Base-by-base conservation (phyloP, 2,888 invertebrate species). In the Ligdia adustata region DNA sequence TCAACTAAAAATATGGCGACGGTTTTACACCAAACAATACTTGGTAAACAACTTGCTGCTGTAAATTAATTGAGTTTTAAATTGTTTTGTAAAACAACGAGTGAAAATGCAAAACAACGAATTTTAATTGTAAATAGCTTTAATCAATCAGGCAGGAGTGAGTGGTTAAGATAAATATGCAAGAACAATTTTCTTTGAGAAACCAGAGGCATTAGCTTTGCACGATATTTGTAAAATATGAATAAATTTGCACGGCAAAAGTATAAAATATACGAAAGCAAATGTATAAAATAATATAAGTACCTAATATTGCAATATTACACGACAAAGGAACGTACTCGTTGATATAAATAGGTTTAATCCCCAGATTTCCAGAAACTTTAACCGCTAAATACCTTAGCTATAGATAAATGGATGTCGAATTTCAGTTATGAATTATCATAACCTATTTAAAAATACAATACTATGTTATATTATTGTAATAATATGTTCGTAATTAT, bases 101-200 rank as follows among this genome's bases (percentile, higher is more conserved):
- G 45, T 24, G 16, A n/a, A 38, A 47, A 56, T 50, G 40, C 31
- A 52, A 55, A 57, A 45, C 52, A 47, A 41, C 34, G 13, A 31
- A 49, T 57, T 54, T 54, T 44, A 52, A 55, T 55, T 57, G 41
- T 50, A 52, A 57, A 55, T 55, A 48, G 26, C 40, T 54, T 54
- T 54, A 57, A 51, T 53, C 56, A 53, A 44, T 57, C 49, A 44
- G 34, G 39, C n/a, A n/a, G n/a, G n/a, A 44, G 42, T 41, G 35
- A 49, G 40, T 43, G 38, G 44, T 47, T 52, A 51, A 45, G 51
- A 50, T 34, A 38, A 56, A 40, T 40, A 27, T 34, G 44, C 51
- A 40, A 47, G 48, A 50, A 50, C 56, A 41, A 52, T 55, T 52
- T 47, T 41, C 40, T 47, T 43, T 40, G 20, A 18, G 28, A 43